Percentiles rank a stretch among this genome's conserved stretches.
These are phyloP conservation scores for Ispidina picta DNA, from an alignment of 2,797 vertebrate species.

Conservation along the genomic window DNA sequence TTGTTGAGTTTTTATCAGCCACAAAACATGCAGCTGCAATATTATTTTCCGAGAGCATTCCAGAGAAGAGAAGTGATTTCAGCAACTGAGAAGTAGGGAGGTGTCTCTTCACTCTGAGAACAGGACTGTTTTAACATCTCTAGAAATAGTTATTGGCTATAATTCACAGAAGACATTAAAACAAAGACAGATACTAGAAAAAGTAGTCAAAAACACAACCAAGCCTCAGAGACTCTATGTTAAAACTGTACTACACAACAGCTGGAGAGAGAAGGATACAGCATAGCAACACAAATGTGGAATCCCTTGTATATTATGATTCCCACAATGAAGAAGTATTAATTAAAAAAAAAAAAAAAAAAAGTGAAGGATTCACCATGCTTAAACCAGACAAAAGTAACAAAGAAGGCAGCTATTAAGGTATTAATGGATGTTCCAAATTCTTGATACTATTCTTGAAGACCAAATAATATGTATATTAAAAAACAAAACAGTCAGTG, in stretches of 20 bases:
- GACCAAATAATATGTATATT: neutral
- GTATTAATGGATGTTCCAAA: neutral
- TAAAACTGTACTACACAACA: neutral
- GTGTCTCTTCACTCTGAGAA: neutral
- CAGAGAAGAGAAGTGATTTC: neutral
- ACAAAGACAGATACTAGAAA: neutral
- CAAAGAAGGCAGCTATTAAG: fast-evolving
- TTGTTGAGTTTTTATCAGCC: neutral
- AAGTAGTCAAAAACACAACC: neutral
- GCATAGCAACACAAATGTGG: neutral
- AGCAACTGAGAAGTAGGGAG: neutral
- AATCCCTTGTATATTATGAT: neutral
- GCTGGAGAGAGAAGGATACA: neutral
- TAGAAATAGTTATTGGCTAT: neutral
- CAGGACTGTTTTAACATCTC: neutral
- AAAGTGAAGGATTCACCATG: neutral
- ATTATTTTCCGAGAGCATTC: neutral
- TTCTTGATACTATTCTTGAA: neutral
- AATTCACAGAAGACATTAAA: neutral
- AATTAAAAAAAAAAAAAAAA: neutral
- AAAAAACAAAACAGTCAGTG: neutral
- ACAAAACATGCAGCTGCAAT: neutral
- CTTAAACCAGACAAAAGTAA: neutral
- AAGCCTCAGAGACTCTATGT: neutral
- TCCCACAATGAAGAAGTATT: neutral